Base-by-base conservation (phyloP, 2,113 vertebrate genomes). In the Thymallus thymallus region DNA sequence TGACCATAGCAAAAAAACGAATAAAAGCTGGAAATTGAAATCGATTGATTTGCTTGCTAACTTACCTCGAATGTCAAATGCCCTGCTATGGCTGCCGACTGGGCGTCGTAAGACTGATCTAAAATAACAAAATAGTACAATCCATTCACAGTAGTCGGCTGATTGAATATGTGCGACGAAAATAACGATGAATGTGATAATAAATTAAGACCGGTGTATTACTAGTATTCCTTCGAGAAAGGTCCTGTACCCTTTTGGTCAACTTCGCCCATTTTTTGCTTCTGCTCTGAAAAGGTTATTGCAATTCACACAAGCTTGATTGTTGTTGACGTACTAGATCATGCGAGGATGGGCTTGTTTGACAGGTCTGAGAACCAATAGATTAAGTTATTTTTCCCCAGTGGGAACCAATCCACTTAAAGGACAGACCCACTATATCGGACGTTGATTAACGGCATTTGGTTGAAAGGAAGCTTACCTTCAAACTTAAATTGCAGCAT, bases 121-220 rank as follows among this genome's bases (percentile, higher is more conserved):
- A 77, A 30, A 67, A 73, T 58, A 69, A 74, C 77, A 45, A 35
- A 78, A 78, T 32, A 56, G 77, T 26, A 77, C 61, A 76, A 90
- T 90, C 92, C 91, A 92, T 93, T 81, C 84, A 93, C 82, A 73
- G 68, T 63, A 68, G 45, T 12, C 46, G 29, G 69, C 20, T 13
- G 68, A 61, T 32, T 48, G 7, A 63, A 24, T 9, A 58, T 18
- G 14, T 48, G 70, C 24, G 62, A 76, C 26, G 74, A 81, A 35
- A 69, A 62, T n/a, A 63, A 56, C 63, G 71, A 23, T 3, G 20
- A 76, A 0, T 29, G 60, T 63, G 23, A 41, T 76, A 70, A 82
- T 78, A 84, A 86, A 80, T 87, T 84, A 90, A 63, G 41, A 32
- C 32, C 76, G 73, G 75, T 76, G 83, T 78, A 56, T 73, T 73